phyloP scores from a whole-genome alignment of 2,797 vertebrate species.

The Acanthurus leucopareius region DNA sequence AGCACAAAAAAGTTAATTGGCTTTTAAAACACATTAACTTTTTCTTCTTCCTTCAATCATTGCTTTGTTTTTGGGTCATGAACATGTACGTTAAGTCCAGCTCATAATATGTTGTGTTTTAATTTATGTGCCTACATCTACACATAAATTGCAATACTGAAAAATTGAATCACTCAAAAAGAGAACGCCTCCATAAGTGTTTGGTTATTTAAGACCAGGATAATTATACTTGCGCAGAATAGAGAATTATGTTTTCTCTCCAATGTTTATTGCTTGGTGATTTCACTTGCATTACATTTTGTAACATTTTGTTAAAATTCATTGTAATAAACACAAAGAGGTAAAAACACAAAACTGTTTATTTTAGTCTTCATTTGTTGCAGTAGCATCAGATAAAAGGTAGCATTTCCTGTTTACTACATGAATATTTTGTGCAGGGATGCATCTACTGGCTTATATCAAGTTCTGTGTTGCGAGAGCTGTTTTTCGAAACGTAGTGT shows the following conservation, averaged over 20 bases:
- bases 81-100: not conserved
- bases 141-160: not conserved
- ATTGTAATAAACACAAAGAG: constrained; percentile 49
- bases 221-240: not conserved
- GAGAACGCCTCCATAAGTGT: not conserved
- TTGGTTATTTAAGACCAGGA: not conserved
- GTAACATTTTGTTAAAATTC: constrained; percentile 14
- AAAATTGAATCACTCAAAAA: not conserved
- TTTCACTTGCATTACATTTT: constrained; percentile 1
- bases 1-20: not conserved
- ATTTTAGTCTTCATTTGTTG: not conserved
- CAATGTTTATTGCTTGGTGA: not conserved
- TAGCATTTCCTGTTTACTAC: accelerated
- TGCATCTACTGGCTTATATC: not conserved
- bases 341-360: not conserved
- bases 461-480: not conserved
- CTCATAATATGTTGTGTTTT: not conserved
- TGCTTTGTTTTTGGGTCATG: not conserved
- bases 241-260: not conserved
- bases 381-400: not conserved
- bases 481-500: not conserved
- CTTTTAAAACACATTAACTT: not conserved
- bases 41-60: not conserved
- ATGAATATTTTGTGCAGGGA: not conserved
- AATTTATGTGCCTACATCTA: not conserved